A percentile compares a stretch with the other conserved stretches of the same genome.
Evolutionary conservation across 2,797 vertebrate genomes (phyloP).

Genomic region (Harpagifer antarcticus): DNA sequence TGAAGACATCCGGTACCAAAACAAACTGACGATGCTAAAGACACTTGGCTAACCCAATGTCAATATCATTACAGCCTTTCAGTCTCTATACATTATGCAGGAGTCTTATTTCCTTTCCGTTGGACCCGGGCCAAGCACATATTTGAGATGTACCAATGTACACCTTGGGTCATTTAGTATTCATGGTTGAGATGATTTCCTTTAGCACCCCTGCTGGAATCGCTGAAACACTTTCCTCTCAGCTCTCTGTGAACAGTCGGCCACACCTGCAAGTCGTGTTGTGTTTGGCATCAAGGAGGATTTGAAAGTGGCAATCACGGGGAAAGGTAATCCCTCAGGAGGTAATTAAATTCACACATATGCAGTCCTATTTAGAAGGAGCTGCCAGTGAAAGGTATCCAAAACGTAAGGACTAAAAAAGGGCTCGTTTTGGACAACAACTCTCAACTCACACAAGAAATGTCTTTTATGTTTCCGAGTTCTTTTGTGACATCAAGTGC

Average conservation of each 20-base stretch:
- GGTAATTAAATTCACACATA: conserved; percentile 69
- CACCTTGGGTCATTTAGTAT: conserved; percentile 60
- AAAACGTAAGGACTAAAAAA: conserved; percentile 14
- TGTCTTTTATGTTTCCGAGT: background rate
- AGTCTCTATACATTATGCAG: conserved; percentile 26
- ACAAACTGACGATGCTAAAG: conserved; percentile 2
- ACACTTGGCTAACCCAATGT: conserved; percentile 45
- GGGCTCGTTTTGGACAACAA: conserved; percentile 36
- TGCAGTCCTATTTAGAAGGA: conserved; percentile 12
- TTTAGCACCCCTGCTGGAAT: conserved; percentile 54
- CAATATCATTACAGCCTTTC: conserved; percentile 38
- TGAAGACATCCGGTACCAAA: conserved; percentile 22
- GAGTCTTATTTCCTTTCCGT: conserved; percentile 26
- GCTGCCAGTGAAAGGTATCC: conserved; percentile 39
- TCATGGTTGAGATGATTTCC: conserved; percentile 61
- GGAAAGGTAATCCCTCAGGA: conserved; percentile 54
- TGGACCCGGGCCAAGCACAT: conserved; percentile 50
- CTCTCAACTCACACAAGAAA: background rate
- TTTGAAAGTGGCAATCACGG: conserved; percentile 57
- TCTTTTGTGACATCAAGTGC: conserved; percentile 9
- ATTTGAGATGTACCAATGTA: conserved; percentile 58
- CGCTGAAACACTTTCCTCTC: conserved; percentile 44
- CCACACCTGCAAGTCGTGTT: conserved; percentile 59
- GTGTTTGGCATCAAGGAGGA: conserved; percentile 60
- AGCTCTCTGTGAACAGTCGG: conserved; percentile 21